Evolutionary conservation across 2,888 invertebrate species (phyloP), one percentile per base, ranked within the genome.

Genomic region (Coleophora deauratella): DNA sequence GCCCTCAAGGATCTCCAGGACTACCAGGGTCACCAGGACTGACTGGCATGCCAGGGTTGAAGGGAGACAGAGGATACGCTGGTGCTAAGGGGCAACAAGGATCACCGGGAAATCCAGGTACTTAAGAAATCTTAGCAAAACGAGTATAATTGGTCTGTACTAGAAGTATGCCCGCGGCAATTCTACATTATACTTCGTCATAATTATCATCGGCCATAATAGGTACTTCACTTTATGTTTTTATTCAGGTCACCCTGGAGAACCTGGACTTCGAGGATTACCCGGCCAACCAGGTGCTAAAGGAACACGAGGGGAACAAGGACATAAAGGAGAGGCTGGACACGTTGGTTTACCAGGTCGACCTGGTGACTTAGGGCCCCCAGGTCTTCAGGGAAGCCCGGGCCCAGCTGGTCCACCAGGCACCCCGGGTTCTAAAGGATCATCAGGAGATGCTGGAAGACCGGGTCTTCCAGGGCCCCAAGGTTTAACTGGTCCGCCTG

Each of bases 81-180:
- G 94, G 93, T 3, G 68, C 87, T 11, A 93, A 93, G 66, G 93
- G 94, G 51, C 90, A 90, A 60, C 93, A 93, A 77, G 94, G 94
- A 49, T 88, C 87, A 39, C 57, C 88, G 3, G 92, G 92, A 35
- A 74, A 66, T 40, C 72, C 86, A 64, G 89, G 89, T 89, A 63
- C 50, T 36, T n/a, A n/a, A n/a, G n/a, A n/a, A n/a, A n/a, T n/a
- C n/a, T n/a, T n/a, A n/a, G n/a, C n/a, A n/a, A n/a, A n/a, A n/a
- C n/a, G n/a, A n/a, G n/a, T n/a, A n/a, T n/a, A n/a, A n/a, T n/a
- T n/a, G n/a, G n/a, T n/a, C n/a, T n/a, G n/a, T n/a, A n/a, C n/a
- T n/a, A n/a, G n/a, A n/a, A n/a, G n/a, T n/a, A n/a, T n/a, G n/a
- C n/a, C n/a, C n/a, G n/a, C n/a, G n/a, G n/a, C n/a, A n/a, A n/a